Evolutionary conservation across 2,797 vertebrate genomes (phyloP), one percentile per base, ranked within the genome.

Genomic region (Myripristis jacobus): DNA sequence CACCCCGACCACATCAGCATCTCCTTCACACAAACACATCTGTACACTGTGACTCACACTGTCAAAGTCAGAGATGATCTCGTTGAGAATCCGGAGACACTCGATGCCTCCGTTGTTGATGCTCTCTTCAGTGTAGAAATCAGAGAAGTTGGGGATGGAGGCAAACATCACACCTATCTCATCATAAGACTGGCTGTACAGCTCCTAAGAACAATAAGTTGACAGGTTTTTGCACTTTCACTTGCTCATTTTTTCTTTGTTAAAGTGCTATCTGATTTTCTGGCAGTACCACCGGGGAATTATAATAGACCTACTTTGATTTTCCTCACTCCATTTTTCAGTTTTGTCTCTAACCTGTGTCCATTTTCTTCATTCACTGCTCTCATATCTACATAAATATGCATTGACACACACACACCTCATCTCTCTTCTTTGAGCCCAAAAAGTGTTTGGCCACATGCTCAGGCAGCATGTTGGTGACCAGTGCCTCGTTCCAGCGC

Each of bases 91-190:
- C 55, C 98, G 91, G 63, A 99, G 93, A 84, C 98, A 99, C 83
- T 99, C 98, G 0, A 99, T 94, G 62, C 98, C 98, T 0, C 97
- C 97, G 0, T 99, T 99, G 86, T 99, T 99, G 90, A 98, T 97
- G 87, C 94, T 94, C 85, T 99, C 98, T 81, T 99, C 97, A 0
- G 98, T 99, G 91, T 99, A 99, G 92, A 99, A 99, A 86, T 99
- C 97, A 0, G 98, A 96, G 1, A 99, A 99, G 87, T 99, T 99
- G 34, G 98, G 97, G 66, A 99, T 95, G 11, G 98, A 99, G 8
- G 97, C 98, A 4, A 99, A 99, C 96, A 99, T 98, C 73, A 99
- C 97, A 0, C 97, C 97, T 1, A 95, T 96, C 91, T 99, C 97
- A 5, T 96, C 95, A 0, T 99, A 98, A 0, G 97, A 94, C 79